Evolutionary conservation across 2,113 vertebrate genomes (phyloP).

Genomic region (Willisornis vidua): DNA sequence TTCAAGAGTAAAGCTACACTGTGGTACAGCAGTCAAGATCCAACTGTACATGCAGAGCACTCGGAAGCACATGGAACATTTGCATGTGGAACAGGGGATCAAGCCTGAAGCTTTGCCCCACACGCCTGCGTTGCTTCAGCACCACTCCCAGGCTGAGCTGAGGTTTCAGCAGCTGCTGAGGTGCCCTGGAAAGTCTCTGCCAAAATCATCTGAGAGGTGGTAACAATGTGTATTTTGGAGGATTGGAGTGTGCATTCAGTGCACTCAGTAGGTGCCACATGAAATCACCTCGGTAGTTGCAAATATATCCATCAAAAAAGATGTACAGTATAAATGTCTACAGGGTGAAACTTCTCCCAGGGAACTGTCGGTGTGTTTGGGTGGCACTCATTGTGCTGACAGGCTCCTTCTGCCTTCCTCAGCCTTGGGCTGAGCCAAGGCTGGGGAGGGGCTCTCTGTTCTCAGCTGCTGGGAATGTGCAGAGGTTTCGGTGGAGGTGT

Average conservation of each 20-base stretch:
- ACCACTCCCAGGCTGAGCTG: rapidly evolving
- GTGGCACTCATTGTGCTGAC: background rate
- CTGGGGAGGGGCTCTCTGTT: background rate
- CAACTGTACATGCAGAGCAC: background rate
- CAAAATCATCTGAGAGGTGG: rapidly evolving
- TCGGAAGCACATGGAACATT: rapidly evolving
- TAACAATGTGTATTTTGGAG: too few relatives aligned
- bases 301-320: too few relatives aligned
- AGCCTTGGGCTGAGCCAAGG: background rate
- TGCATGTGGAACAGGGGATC: background rate
- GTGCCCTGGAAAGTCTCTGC: background rate
- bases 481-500: background rate
- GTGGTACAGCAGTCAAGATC: background rate
- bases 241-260: rapidly evolving
- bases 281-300: background rate
- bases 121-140: rapidly evolving
- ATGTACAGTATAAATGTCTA: rapidly evolving
- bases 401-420: background rate
- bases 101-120: background rate
- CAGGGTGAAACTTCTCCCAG: background rate
- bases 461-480: background rate
- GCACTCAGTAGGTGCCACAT: rapidly evolving
- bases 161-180: background rate
- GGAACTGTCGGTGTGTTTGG: background rate
- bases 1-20: background rate